Percentiles rank a stretch among this genome's conserved stretches.
phyloP scores from a whole-genome alignment of 2,888 invertebrate species.

The Drosophila histrio region DNA sequence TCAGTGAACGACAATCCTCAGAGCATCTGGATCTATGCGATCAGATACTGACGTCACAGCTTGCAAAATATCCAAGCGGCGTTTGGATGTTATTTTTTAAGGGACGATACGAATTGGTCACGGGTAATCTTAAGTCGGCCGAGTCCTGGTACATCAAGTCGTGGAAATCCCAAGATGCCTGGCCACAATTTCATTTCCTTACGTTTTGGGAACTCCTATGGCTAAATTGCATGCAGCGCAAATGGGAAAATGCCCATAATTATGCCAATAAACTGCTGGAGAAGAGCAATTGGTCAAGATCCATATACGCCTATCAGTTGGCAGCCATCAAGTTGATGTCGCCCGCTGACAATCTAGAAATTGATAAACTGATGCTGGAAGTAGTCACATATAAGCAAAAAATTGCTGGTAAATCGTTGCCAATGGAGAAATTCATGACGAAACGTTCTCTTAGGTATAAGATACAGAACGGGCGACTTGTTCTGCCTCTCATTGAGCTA shows the following conservation, averaged over 20 bases:
- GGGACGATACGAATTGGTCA: conserved; percentile 92
- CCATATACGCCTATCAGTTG: conserved; percentile 95
- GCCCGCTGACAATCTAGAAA: conserved; percentile 78
- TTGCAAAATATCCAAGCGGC: conserved; percentile 90
- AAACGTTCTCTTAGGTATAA: conserved; percentile 92
- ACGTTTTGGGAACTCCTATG: conserved; percentile 98
- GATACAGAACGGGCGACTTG: conserved; percentile 89
- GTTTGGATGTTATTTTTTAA: conserved; percentile 97
- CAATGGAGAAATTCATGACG: conserved; percentile 98
- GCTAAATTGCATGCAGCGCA: conserved; percentile 86
- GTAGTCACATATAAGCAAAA: conserved; percentile 93
- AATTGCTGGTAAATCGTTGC: conserved; percentile 97
- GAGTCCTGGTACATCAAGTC: conserved; percentile 91
- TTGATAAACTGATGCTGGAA: conserved; percentile 88
- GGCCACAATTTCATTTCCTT: conserved; percentile 96
- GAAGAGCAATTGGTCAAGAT: conserved; percentile 95
- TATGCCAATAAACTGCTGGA: conserved; percentile 90
- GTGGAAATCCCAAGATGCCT: conserved; percentile 91
- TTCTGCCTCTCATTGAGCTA: conserved; percentile 94
- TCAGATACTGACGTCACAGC: conserved; percentile 89
- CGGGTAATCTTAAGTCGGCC: conserved; percentile 90
- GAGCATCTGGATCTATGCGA: conserved; percentile 92
- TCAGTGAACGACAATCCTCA: conserved; percentile 92
- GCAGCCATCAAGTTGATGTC: conserved; percentile 93
- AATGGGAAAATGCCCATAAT: conserved; percentile 91